Base-by-base conservation (phyloP, 2,888 invertebrate genomes). In the Polia nebulosa region DNA sequence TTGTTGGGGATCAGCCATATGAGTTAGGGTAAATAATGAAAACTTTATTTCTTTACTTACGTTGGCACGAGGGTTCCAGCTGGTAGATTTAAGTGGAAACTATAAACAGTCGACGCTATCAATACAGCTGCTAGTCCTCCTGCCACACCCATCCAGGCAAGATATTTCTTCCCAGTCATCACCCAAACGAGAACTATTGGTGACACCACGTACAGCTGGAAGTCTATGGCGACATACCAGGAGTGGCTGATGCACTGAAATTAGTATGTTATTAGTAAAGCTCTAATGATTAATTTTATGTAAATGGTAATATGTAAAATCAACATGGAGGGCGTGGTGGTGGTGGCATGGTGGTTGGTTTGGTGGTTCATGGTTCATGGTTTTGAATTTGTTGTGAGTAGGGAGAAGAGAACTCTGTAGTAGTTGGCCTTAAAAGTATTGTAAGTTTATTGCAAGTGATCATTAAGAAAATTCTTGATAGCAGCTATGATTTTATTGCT, bases 141-240 rank as follows among this genome's bases (percentile, higher is more conserved):
- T 1, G 57, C n/a, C 17, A 91, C 58, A 0, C 87, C 85, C 3
- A 77, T 62, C 91, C 91, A 91, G 2, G 90, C 89, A 0, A 76
- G 52, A 25, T 63, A 67, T 63, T 81, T 85, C 49, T 74, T 87
- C 0, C 80, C 73, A 7, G 82, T 81, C 0, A 91, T 70, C 11
- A 90, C 84, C 89, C 89, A 92, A 49, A 83, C 82, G 7, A 92
- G 76, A 11, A 92, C 71, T 6, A 92, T 4, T 0, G 92, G 92
- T 9, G 91, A 91, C n/a, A 91, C 15, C 0, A 91, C 66, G 69
- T 90, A 88, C 11, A 89, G 72, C 36, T 92, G 91, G 9, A 88
- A 75, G 62, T 88, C 89, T 49, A 88, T 85, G 15, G 89, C 85
- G 3, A 89, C 53, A 60, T 92, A 92, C 91, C 91, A 92, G 0